Conservation (phyloP, 2,888 invertebrate genomes). For the Folsomia candida region DNA sequence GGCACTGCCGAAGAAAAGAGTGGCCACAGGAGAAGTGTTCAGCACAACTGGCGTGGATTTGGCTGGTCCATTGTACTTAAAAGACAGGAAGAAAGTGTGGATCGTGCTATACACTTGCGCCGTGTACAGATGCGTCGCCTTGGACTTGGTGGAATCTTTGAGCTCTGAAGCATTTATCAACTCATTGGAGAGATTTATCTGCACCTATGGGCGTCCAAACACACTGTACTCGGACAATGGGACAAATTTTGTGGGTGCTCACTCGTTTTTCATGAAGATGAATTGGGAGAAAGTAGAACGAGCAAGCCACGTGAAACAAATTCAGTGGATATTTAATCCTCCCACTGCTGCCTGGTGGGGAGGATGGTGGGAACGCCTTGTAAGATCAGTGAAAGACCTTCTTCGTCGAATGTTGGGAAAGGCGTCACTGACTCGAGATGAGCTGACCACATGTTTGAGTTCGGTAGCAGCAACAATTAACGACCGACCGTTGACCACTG, state of each 20-base stretch:
- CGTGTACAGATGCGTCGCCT: background rate
- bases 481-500: slow-evolving; percentile 48
- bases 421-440: slow-evolving; percentile 32
- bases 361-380: too few species aligned
- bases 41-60: slow-evolving; percentile 3
- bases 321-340: too few species aligned
- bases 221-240: slow-evolving; percentile 51
- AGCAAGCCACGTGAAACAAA: slow-evolving; percentile 13
- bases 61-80: background rate
- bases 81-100: background rate
- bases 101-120: slow-evolving; percentile 2
- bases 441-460: slow-evolving; percentile 39
- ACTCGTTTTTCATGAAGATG: slow-evolving; percentile 16
- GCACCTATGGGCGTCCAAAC: background rate
- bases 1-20: too few species aligned
- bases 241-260: slow-evolving; percentile 45
- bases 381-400: background rate
- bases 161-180: background rate
- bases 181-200: background rate
- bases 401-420: slow-evolving; percentile 35
- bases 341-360: slow-evolving; percentile 49
- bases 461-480: slow-evolving; percentile 48
- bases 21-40: too few species aligned
- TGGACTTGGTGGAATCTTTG: background rate
- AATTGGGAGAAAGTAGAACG: slow-evolving; percentile 23